Percentiles rank a stretch among this genome's conserved stretches.
Evolutionary conservation across 2,888 invertebrate genomes (phyloP).

Genomic region (Ligdia adustata): DNA sequence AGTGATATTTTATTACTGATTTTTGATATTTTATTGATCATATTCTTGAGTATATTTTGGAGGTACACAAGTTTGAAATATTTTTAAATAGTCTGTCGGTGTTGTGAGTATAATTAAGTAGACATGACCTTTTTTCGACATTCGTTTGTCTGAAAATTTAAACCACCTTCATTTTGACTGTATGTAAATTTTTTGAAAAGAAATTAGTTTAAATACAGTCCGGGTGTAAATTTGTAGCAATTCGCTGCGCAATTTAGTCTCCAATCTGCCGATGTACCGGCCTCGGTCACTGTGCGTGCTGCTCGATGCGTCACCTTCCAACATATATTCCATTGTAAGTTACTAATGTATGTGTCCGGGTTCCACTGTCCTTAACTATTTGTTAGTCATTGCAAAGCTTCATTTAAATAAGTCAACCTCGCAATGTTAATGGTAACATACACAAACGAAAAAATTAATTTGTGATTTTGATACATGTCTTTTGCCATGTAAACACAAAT

Average conservation of each 20-base stretch:
- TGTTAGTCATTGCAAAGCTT: conserved; percentile 53
- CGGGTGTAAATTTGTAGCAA: too few relatives aligned
- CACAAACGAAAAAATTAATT: conserved; percentile 8
- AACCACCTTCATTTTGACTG: too few relatives aligned
- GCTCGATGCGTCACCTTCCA: conserved; percentile 54
- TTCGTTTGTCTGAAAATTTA: too few relatives aligned
- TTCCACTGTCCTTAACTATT: conserved; percentile 53
- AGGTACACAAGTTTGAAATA: too few relatives aligned
- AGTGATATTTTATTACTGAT: too few relatives aligned
- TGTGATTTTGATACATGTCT: not conserved
- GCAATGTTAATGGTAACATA: conserved; percentile 23
- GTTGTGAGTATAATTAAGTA: too few relatives aligned
- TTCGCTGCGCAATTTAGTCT: conserved; percentile 61
- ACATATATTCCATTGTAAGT: conserved; percentile 50
- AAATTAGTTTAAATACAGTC: too few relatives aligned
- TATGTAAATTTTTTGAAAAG: too few relatives aligned
- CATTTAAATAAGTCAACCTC: conserved; percentile 40
- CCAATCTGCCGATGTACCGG: conserved; percentile 47
- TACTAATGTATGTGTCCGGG: conserved; percentile 56
- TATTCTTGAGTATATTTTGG: too few relatives aligned
- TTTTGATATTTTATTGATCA: too few relatives aligned
- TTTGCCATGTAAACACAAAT: not conserved
- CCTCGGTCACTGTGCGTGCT: conserved; percentile 37
- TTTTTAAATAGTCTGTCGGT: too few relatives aligned
- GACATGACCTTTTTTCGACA: too few relatives aligned